Evolutionary conservation across 2,888 invertebrate genomes (phyloP).

Genomic region (Lingula anatina): DNA sequence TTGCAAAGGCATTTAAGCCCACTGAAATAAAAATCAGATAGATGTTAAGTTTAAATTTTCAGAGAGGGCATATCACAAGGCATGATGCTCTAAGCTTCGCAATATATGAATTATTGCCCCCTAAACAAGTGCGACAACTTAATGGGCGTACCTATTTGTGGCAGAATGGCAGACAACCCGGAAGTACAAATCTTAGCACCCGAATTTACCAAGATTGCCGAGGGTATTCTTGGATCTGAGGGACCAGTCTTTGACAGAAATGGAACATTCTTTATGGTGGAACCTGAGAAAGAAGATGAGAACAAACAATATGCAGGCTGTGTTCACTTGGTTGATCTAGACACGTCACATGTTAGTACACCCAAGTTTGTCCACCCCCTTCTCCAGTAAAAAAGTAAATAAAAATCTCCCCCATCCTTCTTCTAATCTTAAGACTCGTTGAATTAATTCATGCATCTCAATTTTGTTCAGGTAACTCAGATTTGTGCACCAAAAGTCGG

Average conservation of each 20-base stretch:
- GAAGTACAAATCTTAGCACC: slow-evolving; percentile 7
- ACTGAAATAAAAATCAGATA: no score
- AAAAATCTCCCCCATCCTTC: neutral
- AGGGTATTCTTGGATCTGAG: slow-evolving; percentile 30
- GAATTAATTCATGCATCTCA: no score
- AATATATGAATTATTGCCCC: no score
- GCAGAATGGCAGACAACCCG: no score
- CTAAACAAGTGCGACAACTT: no score
- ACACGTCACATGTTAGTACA: slow-evolving; percentile 15
- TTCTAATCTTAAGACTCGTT: no score
- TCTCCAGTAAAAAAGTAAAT: neutral
- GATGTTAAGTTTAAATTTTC: no score
- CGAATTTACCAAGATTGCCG: slow-evolving; percentile 26
- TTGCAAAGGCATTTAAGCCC: no score
- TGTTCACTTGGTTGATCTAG: slow-evolving; percentile 25
- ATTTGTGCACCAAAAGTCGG: slow-evolving; percentile 27
- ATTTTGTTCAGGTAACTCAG: slow-evolving; percentile 21
- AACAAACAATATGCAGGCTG: slow-evolving; percentile 27
- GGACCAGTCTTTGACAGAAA: slow-evolving; percentile 39
- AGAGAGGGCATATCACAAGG: no score
- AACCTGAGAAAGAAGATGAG: slow-evolving; percentile 25
- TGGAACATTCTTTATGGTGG: slow-evolving; percentile 38
- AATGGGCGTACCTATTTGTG: no score
- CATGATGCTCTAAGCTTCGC: no score
- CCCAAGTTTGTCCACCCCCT: neutral